Percentiles rank a stretch among this genome's conserved stretches.
Evolutionary conservation across 2,888 invertebrate genomes (phyloP).

Genomic region (Yponomeuta plumbellus): DNA sequence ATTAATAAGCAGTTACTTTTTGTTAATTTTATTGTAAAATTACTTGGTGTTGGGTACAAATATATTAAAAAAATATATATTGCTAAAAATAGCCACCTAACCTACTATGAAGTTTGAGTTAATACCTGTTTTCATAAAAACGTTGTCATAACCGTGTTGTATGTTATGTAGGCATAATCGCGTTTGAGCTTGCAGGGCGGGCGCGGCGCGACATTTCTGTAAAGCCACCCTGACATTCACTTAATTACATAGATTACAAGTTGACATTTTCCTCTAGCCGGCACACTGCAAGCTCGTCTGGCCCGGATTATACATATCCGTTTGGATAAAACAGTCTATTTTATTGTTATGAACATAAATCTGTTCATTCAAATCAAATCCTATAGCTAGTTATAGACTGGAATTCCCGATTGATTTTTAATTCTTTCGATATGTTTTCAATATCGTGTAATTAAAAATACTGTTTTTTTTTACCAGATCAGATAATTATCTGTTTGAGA

Average conservation of each 20-base stretch:
- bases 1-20: no score
- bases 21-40: no score
- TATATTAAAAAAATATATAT: no score
- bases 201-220: constrained; percentile 28
- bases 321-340: constrained; percentile 21
- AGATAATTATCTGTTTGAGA: no score
- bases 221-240: constrained; percentile 64
- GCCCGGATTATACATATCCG: constrained; percentile 58
- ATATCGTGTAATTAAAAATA: no score
- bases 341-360: background rate
- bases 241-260: constrained; percentile 75
- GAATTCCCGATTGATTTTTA: no score
- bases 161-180: constrained; percentile 31
- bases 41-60: no score
- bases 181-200: constrained; percentile 24
- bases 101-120: no score
- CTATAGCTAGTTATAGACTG: background rate
- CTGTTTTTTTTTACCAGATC: no score
- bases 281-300: constrained; percentile 58
- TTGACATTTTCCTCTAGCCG: constrained; percentile 62
- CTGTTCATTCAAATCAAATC: background rate
- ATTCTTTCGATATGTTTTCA: no score
- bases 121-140: background rate
- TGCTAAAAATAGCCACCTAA: no score
- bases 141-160: background rate